These are phyloP conservation scores for Euwallacea fornicatus DNA, from an alignment of 1,140 invertebrate genomes.

Conservation along the genomic window DNA sequence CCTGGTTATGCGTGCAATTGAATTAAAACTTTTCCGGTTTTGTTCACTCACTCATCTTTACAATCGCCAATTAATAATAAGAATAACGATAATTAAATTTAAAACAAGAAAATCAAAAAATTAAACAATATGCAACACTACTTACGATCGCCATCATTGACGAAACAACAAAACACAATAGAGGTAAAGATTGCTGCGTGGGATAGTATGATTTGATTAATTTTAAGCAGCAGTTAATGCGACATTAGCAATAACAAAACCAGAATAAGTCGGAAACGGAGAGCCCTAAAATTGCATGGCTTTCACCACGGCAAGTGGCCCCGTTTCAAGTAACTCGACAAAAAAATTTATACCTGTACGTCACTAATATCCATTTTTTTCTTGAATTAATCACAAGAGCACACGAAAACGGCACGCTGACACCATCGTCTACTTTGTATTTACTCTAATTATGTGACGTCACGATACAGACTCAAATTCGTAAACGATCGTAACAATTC, in stretches of 20 bases:
- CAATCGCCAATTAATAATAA: background rate
- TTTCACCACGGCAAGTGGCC: slow-evolving; percentile 29
- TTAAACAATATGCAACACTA: too few species aligned
- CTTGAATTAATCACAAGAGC: slow-evolving; percentile 55
- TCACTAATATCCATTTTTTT: slow-evolving; percentile 57
- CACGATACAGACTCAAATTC: slow-evolving; percentile 60
- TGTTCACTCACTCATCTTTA: slow-evolving; percentile 16
- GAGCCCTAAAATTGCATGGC: slow-evolving; percentile 30
- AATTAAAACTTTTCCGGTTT: slow-evolving; percentile 11
- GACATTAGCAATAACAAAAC: slow-evolving; percentile 42
- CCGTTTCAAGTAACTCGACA: slow-evolving; percentile 25
- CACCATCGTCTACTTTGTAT: slow-evolving; percentile 74
- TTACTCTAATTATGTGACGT: slow-evolving; percentile 78
- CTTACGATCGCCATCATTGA: background rate
- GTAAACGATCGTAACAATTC: slow-evolving; percentile 48
- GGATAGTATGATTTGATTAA: slow-evolving; percentile 39
- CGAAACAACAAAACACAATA: slow-evolving; percentile 29
- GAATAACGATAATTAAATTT: slow-evolving; percentile 13
- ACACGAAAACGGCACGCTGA: slow-evolving; percentile 61
- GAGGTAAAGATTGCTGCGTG: slow-evolving; percentile 37
- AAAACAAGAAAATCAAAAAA: background rate
- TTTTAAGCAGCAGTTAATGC: slow-evolving; percentile 38
- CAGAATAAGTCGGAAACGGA: slow-evolving; percentile 28
- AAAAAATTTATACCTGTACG: slow-evolving; percentile 54
- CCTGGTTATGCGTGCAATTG: slow-evolving; percentile 7